phyloP scores from a whole-genome alignment of 2,113 vertebrate species.

The Pelodiscus sinensis region DNA sequence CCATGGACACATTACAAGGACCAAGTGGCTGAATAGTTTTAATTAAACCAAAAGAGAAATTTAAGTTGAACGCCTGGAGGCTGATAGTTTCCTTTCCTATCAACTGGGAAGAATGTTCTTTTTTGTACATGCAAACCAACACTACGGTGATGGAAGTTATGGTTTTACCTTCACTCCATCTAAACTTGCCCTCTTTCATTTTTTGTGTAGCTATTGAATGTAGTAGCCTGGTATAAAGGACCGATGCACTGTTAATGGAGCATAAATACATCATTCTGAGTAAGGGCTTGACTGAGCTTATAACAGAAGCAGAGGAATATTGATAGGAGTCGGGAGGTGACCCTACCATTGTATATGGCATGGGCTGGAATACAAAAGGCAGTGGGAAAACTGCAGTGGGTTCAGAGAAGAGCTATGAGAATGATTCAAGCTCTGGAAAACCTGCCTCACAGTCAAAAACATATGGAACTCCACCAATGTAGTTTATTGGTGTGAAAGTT shows the following conservation, averaged over 20 bases:
- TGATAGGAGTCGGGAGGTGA: background rate
- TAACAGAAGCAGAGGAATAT: background rate
- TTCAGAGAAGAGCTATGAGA: background rate
- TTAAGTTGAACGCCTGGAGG: background rate
- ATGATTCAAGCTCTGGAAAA: background rate
- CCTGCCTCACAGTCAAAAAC: background rate
- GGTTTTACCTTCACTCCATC: background rate
- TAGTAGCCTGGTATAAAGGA: background rate
- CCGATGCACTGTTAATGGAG: background rate
- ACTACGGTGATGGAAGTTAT: background rate
- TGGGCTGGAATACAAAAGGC: background rate
- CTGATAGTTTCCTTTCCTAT: background rate
- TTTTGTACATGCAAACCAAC: fast-evolving
- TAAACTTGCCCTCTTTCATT: background rate
- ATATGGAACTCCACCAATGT: background rate
- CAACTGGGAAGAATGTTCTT: background rate
- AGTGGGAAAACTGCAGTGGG: background rate
- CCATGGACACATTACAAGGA: background rate
- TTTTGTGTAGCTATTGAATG: background rate
- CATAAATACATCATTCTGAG: background rate
- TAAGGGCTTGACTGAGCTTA: background rate
- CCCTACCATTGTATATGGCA: background rate
- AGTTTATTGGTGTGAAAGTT: background rate
- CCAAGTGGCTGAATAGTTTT: background rate
- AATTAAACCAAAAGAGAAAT: background rate